Evolutionary conservation across 2,888 invertebrate species (phyloP).

Genomic region (Heliconius ismenius): DNA sequence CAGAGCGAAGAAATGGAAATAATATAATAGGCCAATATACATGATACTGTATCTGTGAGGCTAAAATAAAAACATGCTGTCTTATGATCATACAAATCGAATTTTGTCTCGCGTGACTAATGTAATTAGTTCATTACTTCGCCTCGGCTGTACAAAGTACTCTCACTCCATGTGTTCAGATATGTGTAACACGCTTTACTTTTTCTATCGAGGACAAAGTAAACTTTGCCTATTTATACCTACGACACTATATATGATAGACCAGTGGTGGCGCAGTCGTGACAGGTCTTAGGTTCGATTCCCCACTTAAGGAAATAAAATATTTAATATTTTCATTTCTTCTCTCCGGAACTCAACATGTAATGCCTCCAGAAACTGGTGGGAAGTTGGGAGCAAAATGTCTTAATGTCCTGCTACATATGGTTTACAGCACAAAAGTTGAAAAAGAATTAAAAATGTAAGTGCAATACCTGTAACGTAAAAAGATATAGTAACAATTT

Average conservation of each 20-base stretch:
- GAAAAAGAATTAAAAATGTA: too few species aligned
- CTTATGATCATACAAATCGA: conserved; percentile 51
- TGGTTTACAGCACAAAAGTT: too few species aligned
- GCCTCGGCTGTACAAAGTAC: conserved; percentile 56
- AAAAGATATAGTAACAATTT: not conserved
- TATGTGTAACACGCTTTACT: conserved; percentile 67
- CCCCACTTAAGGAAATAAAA: too few species aligned
- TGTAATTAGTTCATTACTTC: conserved; percentile 80
- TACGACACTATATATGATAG: not conserved
- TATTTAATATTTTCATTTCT: too few species aligned
- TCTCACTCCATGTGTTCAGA: conserved; percentile 65
- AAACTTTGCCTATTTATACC: not conserved
- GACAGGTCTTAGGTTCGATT: too few species aligned
- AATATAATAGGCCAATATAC: not conserved
- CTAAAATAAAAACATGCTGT: conserved; percentile 12
- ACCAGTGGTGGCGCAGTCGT: too few species aligned
- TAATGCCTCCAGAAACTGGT: too few species aligned
- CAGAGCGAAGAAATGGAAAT: not conserved
- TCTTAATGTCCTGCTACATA: too few species aligned
- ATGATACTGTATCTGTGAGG: not conserved
- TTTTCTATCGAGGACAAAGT: conserved; percentile 50
- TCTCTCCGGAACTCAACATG: too few species aligned
- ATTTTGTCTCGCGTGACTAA: conserved; percentile 67
- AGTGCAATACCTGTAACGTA: too few species aligned
- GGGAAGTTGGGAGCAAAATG: too few species aligned